Percentiles rank a stretch among this genome's conserved stretches.
Conservation (phyloP, 2,888 invertebrate species). For the Phlogophora meticulosa region DNA sequence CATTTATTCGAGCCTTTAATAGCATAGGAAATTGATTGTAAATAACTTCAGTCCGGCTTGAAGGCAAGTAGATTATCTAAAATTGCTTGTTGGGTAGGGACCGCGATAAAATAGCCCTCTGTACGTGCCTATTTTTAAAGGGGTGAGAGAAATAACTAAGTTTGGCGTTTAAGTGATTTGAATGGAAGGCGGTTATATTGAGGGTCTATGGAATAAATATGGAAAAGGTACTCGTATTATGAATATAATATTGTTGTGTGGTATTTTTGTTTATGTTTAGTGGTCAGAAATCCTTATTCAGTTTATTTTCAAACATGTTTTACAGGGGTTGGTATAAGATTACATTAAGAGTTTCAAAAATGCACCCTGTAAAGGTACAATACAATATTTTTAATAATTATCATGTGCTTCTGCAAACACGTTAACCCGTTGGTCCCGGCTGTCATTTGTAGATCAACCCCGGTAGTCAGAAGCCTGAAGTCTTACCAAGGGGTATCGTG, state of each 20-base stretch:
- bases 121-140: conserved; percentile 64
- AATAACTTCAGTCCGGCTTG: conserved; percentile 71
- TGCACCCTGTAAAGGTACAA: no score
- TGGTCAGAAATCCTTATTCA: no score
- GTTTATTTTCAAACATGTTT: no score
- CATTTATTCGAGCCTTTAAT: conserved; percentile 67
- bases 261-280: background rate
- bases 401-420: no score
- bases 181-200: conserved; percentile 14
- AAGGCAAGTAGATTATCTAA: conserved; percentile 73
- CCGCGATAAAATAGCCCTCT: conserved; percentile 58
- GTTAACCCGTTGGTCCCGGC: no score
- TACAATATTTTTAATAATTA: no score
- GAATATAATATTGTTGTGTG: background rate
- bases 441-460: no score
- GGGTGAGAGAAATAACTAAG: conserved; percentile 34
- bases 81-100: conserved; percentile 68
- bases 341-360: no score
- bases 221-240: background rate
- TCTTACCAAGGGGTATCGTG: no score
- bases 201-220: conserved; percentile 22
- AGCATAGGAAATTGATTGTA: conserved; percentile 77
- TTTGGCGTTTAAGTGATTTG: conserved; percentile 48
- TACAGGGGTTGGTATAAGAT: no score
- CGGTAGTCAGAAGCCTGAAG: no score